Base-by-base conservation (phyloP, 2,797 vertebrate genomes). In the Argentina silus region DNA sequence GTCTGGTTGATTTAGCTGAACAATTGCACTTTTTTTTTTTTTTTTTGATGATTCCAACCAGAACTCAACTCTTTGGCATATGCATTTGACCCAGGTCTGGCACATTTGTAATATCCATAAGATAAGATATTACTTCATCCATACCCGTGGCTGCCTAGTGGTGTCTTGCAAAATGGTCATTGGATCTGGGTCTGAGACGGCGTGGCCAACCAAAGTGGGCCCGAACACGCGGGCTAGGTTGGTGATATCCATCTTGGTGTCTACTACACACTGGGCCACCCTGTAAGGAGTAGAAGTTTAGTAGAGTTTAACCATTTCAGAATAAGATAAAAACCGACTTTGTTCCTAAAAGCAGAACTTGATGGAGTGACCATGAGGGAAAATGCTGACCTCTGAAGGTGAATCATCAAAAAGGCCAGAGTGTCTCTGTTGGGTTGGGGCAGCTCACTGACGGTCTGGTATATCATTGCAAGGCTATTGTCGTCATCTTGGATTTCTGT, bases 191-290 rank as follows among this genome's bases (percentile, higher is more conserved):
- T 97, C 93, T 0, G 96, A 88, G 7, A 95, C 92, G 0, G 95
- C 95, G 1, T 98, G 96, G 42, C 95, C 97, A 0, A 98, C 96
- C 14, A 98, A 91, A 0, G 97, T 98, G 8, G 97, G 97, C 0
- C 96, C 97, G 86, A 98, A 98, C 65, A 98, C 92, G 78, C 94
- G 94, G 76, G 96, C 90, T 85, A 98, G 83, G 84, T 98, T 98
- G 75, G 77, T 72, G 71, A 94, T 27, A 43, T 96, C 94, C 97
- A 98, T 98, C 91, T 95, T 97, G 1, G 94, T 96, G 2, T 93
- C 90, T 0, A 61, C 11, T 6, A 90, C 86, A 87, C 95, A 93
- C 80, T 93, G 92, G 79, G 96, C 93, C 76, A 98, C 97, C 82
- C 97, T 98, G 73, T 7, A 55, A 60, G 66, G 47, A 70, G 19